These are phyloP conservation scores for Lagorchestes hirsutus DNA, from an alignment of 2,797 vertebrate species.

Conservation along the genomic window DNA sequence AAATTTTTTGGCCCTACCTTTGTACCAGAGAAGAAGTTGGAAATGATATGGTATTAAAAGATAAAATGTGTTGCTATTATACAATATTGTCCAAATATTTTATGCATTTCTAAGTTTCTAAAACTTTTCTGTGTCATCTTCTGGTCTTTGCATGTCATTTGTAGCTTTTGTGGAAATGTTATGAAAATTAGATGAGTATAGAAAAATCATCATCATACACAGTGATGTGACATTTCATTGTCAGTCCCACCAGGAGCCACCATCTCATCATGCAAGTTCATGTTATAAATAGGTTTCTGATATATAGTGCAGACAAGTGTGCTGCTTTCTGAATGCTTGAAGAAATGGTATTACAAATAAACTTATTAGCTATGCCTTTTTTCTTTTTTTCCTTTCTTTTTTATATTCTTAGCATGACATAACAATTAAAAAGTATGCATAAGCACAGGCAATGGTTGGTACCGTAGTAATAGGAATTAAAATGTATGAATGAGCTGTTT, in stretches of 20 bases:
- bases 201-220: slow-evolving; percentile 83
- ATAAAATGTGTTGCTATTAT: no score
- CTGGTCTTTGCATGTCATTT: no score
- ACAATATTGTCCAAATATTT: no score
- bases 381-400: slow-evolving; percentile 66
- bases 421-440: slow-evolving; percentile 76
- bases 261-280: slow-evolving; percentile 83
- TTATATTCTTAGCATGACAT: slow-evolving; percentile 83
- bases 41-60: no score
- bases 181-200: slow-evolving; percentile 78
- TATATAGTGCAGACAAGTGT: slow-evolving; percentile 74
- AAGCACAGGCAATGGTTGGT: slow-evolving; percentile 85
- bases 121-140: no score
- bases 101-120: no score
- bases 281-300: slow-evolving; percentile 81
- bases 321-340: slow-evolving; percentile 87
- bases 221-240: slow-evolving; percentile 82
- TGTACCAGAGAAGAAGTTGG: no score
- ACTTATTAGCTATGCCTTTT: slow-evolving; percentile 76
- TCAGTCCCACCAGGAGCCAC: slow-evolving; percentile 87
- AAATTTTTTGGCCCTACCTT: no score
- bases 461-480: slow-evolving; percentile 80
- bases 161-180: slow-evolving; percentile 71
- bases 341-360: slow-evolving; percentile 83
- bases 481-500: slow-evolving; percentile 85